Percentiles rank a stretch among this genome's conserved stretches.
phyloP scores from a whole-genome alignment of 2,888 invertebrate genomes.

The Caenorhabditis afra region DNA sequence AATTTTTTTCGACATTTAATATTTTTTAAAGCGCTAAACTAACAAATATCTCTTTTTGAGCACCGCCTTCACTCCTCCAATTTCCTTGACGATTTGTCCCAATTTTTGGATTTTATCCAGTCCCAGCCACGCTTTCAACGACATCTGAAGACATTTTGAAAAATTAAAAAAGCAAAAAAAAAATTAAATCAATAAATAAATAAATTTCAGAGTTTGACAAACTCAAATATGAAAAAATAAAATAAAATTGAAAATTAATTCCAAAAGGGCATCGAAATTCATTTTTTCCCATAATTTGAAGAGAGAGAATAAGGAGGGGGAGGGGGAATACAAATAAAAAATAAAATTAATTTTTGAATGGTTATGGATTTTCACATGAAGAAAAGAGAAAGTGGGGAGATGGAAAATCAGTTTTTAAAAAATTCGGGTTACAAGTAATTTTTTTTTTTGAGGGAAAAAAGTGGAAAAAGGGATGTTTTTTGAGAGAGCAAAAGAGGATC shows the following conservation, averaged over 20 bases:
- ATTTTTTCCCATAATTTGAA: neutral
- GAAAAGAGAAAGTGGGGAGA: neutral
- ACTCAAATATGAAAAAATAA: conserved; percentile 1
- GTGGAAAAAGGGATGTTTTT: too few species aligned
- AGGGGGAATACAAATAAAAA: neutral
- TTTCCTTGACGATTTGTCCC: conserved; percentile 74
- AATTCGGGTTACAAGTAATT: conserved; percentile 1
- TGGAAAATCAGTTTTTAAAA: conserved; percentile 1
- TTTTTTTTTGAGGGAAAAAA: too few species aligned
- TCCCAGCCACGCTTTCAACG: conserved; percentile 73
- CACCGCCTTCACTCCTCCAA: conserved; percentile 78
- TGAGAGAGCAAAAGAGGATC: too few species aligned
- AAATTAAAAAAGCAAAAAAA: conserved; percentile 6
- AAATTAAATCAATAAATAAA: neutral
- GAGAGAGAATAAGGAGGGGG: conserved; percentile 3
- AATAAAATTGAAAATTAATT: conserved; percentile 1
- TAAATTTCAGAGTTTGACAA: conserved; percentile 5
- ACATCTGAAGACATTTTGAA: conserved; percentile 64
- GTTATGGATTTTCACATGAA: too few species aligned
- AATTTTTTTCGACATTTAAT: too few species aligned
- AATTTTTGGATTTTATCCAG: conserved; percentile 78
- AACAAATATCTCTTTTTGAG: conserved; percentile 79
- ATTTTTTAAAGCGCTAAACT: conserved; percentile 38
- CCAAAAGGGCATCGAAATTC: too few species aligned
- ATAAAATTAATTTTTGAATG: too few species aligned